These are phyloP conservation scores for Camponotus pennsylvanicus DNA, from an alignment of 1,140 invertebrate genomes.

Conservation along the genomic window DNA sequence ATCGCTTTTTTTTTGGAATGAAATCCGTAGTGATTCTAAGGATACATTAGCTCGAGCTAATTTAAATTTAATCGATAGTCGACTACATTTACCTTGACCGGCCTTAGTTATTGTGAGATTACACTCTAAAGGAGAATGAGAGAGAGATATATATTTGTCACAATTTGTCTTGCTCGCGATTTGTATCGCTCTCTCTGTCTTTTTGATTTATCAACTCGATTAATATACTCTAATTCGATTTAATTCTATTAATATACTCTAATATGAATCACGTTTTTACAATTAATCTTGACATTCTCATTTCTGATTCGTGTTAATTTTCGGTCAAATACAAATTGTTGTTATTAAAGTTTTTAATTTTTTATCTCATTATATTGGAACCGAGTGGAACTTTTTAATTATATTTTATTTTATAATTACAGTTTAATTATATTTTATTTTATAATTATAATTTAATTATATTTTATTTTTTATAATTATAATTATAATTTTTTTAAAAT, in stretches of 20 bases:
- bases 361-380: no score
- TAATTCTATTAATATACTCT: background rate
- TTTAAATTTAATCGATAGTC: constrained; percentile 60
- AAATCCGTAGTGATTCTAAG: background rate
- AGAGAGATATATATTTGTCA: background rate
- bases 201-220: background rate
- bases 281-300: background rate
- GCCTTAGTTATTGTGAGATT: background rate
- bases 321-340: background rate
- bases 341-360: no score
- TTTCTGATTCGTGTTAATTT: constrained; percentile 26
- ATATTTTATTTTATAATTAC: no score
- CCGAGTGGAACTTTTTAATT: no score
- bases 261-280: background rate
- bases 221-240: background rate
- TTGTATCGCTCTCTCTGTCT: background rate
- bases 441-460: no score
- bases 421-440: no score
- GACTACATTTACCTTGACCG: constrained; percentile 57
- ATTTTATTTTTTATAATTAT: no score
- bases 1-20: background rate
- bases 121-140: constrained; percentile 2
- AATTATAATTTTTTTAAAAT: no score
- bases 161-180: background rate
- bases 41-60: background rate